phyloP scores from a whole-genome alignment of 2,113 vertebrate genomes.

The Cyprinodon tularosa region DNA sequence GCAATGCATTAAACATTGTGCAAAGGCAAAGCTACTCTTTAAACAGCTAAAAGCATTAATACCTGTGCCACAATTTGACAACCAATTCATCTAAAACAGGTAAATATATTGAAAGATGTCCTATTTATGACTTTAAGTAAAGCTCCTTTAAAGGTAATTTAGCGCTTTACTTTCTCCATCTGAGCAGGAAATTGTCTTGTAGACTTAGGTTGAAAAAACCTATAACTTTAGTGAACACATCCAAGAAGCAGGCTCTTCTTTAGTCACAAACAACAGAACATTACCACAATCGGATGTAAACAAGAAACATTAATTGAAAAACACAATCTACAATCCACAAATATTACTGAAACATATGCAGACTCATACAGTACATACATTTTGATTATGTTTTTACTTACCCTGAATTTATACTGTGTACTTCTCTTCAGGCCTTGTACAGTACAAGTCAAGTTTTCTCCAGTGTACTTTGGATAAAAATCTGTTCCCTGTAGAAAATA shows the following conservation, averaged over 20 bases:
- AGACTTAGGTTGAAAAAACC: no score
- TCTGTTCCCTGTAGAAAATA: constrained; percentile 83
- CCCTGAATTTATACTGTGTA: constrained; percentile 99
- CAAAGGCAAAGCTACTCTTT: no score
- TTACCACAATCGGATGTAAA: neutral
- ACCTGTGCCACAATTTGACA: neutral
- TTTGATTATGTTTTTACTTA: constrained; percentile 64
- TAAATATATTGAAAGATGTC: neutral
- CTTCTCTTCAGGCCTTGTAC: constrained; percentile 97
- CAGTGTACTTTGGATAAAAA: constrained; percentile 97
- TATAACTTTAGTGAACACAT: no score
- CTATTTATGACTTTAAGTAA: neutral
- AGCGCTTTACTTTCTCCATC: no score
- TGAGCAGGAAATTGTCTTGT: no score
- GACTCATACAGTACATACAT: neutral
- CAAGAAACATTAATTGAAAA: neutral
- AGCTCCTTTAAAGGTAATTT: neutral
- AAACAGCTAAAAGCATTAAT: no score
- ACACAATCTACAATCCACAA: neutral
- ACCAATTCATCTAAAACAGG: neutral
- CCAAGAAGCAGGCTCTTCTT: neutral
- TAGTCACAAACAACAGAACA: neutral
- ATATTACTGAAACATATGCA: neutral
- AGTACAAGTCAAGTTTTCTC: constrained; percentile 95
- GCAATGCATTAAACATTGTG: no score